Evolutionary conservation across 2,888 invertebrate genomes (phyloP).

Genomic region (Calliopum simillimum): DNA sequence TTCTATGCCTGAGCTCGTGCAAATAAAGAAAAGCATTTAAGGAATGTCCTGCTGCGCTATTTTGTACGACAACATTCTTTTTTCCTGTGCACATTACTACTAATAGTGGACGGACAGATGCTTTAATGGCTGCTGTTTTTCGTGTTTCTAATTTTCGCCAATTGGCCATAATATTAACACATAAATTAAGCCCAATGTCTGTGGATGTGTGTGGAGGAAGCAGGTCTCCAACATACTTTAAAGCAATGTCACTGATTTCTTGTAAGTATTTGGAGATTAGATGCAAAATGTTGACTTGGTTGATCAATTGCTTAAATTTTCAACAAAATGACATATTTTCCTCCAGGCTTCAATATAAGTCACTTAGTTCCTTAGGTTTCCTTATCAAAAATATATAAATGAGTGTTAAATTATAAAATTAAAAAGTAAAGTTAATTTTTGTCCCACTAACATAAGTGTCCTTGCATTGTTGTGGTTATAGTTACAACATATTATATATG

Average conservation of each 20-base stretch:
- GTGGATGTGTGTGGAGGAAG: background rate
- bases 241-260: too few relatives aligned
- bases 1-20: too few relatives aligned
- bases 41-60: constrained; percentile 27
- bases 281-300: background rate
- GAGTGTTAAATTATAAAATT: too few relatives aligned
- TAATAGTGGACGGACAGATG: background rate
- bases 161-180: constrained; percentile 44
- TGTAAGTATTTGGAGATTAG: background rate
- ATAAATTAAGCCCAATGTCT: constrained; percentile 43
- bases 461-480: too few relatives aligned
- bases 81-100: constrained; percentile 2
- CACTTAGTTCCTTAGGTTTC: too few relatives aligned
- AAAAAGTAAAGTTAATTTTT: too few relatives aligned
- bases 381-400: too few relatives aligned
- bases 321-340: too few relatives aligned
- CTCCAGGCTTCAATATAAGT: too few relatives aligned
- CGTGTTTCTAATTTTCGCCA: constrained; percentile 37
- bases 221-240: background rate
- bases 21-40: background rate
- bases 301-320: too few relatives aligned
- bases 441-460: too few relatives aligned
- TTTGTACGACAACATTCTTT: constrained; percentile 22
- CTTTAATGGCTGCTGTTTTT: constrained; percentile 33
- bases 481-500: too few relatives aligned